A percentile compares a stretch with the other conserved stretches of the same genome.
These are phyloP conservation scores for Callaeas wilsoni DNA, from an alignment of 2,113 vertebrate species.

Conservation along the genomic window DNA sequence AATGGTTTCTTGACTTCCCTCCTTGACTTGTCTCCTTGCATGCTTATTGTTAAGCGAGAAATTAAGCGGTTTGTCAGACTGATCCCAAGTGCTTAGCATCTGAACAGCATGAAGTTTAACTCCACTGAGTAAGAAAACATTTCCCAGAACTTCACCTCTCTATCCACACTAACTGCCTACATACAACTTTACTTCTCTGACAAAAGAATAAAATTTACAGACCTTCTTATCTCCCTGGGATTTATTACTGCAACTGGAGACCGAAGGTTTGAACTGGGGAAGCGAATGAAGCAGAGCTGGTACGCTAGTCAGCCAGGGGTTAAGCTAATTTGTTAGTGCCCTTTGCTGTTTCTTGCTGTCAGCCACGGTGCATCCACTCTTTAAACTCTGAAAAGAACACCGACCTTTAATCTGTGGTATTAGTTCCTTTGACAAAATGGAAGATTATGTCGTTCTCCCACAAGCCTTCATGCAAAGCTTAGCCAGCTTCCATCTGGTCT, in stretches of 20 bases:
- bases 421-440: conserved; percentile 57
- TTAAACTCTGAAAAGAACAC: conserved; percentile 45
- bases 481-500: conserved; percentile 47
- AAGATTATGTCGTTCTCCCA: conserved; percentile 44
- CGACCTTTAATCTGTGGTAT: conserved; percentile 42
- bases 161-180: not conserved
- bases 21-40: conserved; percentile 22
- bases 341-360: not conserved
- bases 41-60: not conserved
- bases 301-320: not conserved
- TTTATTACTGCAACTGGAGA: not conserved
- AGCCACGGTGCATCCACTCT: not conserved
- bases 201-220: not conserved
- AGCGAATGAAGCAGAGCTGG: not conserved
- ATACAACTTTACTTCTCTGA: not conserved
- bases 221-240: not conserved
- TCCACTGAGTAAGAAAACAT: not conserved
- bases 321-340: conserved; percentile 6
- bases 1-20: conserved; percentile 34
- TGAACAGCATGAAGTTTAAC: conserved; percentile 1
- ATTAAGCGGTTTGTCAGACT: conserved; percentile 37
- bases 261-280: not conserved
- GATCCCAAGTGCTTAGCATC: conserved; percentile 27
- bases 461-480: conserved; percentile 43
- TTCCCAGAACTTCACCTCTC: not conserved